phyloP scores from a whole-genome alignment of 1,140 invertebrate genomes.

The Trichonephila clavipes region DNA sequence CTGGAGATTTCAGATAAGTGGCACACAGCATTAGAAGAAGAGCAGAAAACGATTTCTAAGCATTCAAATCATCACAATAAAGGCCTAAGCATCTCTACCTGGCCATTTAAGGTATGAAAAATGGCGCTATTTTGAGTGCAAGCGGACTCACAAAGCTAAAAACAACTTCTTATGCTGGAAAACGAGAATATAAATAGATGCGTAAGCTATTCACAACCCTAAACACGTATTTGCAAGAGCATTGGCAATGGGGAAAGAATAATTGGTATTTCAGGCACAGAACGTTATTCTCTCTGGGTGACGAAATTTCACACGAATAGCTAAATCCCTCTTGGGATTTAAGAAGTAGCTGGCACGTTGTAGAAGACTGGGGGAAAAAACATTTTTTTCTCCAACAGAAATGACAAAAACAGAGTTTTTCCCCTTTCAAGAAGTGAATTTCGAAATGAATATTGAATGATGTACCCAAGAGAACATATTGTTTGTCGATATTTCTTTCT shows the following conservation, averaged over 20 bases:
- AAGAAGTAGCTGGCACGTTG: constrained; percentile 4
- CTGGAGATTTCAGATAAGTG: neutral
- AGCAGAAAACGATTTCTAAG: neutral
- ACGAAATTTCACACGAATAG: constrained; percentile 63
- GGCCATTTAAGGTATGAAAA: constrained; percentile 22
- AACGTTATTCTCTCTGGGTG: constrained; percentile 36
- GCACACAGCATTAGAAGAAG: neutral
- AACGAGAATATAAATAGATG: constrained; percentile 54
- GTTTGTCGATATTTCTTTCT: no score
- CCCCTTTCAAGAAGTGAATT: neutral
- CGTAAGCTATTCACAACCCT: neutral
- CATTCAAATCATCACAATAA: constrained; percentile 7
- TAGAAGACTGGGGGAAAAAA: neutral
- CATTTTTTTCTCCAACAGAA: neutral
- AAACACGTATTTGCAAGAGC: constrained; percentile 42
- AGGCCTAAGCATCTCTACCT: neutral
- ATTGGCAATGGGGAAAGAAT: constrained; percentile 45
- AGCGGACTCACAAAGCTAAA: constrained; percentile 5
- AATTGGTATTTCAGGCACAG: constrained; percentile 70
- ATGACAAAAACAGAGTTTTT: constrained; percentile 18
- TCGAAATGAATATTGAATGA: constrained; percentile 14
- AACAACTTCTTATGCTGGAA: constrained; percentile 11
- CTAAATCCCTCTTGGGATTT: constrained; percentile 6
- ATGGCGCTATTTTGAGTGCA: neutral
- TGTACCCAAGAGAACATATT: neutral